These are phyloP conservation scores for Torymus tubicola DNA, from an alignment of 2,888 invertebrate species.

Conservation along the genomic window DNA sequence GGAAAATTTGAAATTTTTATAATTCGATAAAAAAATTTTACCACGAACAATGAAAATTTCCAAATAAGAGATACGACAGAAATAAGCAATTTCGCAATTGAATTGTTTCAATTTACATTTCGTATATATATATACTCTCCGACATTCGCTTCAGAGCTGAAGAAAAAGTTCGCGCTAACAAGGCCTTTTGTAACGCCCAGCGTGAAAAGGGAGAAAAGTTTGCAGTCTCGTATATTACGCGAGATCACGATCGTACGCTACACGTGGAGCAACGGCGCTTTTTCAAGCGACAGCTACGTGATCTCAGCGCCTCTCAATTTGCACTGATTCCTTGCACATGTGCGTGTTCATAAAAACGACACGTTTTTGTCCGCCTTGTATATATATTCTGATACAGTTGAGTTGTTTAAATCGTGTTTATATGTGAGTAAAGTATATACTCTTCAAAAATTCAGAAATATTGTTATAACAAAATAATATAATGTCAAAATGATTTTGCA, in stretches of 20 bases:
- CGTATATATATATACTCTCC: slow-evolving; percentile 1
- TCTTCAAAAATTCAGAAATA: too few species aligned
- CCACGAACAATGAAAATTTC: too few species aligned
- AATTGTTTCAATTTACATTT: slow-evolving; percentile 4
- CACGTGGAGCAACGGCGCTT: too few species aligned
- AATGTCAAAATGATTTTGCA: too few species aligned
- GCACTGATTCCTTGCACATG: slow-evolving; percentile 32
- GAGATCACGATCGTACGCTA: not conserved
- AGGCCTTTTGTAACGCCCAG: slow-evolving; percentile 27
- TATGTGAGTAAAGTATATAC: too few species aligned
- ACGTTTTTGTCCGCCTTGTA: slow-evolving; percentile 18
- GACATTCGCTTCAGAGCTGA: not conserved
- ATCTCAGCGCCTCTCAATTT: slow-evolving; percentile 46
- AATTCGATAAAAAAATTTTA: too few species aligned
- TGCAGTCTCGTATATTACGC: not conserved
- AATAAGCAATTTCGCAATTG: slow-evolving; percentile 24
- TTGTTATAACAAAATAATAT: too few species aligned
- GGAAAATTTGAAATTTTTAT: too few species aligned
- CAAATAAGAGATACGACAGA: not conserved
- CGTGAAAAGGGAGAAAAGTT: slow-evolving; percentile 31
- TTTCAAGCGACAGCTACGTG: not conserved
- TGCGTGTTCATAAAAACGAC: slow-evolving; percentile 18
- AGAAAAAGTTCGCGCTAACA: slow-evolving; percentile 22
- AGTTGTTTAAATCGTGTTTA: too few species aligned
- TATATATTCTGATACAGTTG: too few species aligned